These are phyloP conservation scores for Halictus ligatus DNA, from an alignment of 2,888 invertebrate species.

Conservation along the genomic window DNA sequence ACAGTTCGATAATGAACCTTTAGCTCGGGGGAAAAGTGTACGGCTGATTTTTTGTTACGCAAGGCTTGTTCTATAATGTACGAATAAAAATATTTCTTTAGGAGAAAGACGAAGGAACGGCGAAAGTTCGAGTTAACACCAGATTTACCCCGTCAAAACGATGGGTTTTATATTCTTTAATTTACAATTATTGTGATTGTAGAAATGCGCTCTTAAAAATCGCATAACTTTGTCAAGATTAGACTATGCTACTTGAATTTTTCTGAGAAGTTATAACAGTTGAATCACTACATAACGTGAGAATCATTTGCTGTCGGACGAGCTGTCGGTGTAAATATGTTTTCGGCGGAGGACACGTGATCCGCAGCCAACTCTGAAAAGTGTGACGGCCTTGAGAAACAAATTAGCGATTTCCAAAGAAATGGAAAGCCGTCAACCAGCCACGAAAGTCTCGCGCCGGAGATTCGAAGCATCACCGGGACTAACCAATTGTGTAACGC, in stretches of 20 bases:
- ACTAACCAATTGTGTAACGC: conserved; percentile 75
- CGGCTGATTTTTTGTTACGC: too few species aligned
- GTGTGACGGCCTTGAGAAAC: conserved; percentile 63
- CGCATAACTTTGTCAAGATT: too few species aligned
- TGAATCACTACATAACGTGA: too few species aligned
- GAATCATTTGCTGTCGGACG: neutral
- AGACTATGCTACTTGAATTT: too few species aligned
- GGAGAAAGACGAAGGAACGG: too few species aligned
- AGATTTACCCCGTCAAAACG: too few species aligned
- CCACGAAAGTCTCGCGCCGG: conserved; percentile 55
- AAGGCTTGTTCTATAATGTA: neutral
- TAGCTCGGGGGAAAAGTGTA: too few species aligned
- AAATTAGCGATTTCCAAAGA: conserved; percentile 65
- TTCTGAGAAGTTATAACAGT: too few species aligned
- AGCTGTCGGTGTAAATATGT: neutral
- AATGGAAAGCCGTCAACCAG: conserved; percentile 62
- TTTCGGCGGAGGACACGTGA: conserved; percentile 21
- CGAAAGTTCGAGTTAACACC: neutral
- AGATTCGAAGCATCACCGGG: conserved; percentile 32
- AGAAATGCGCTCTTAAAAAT: too few species aligned
- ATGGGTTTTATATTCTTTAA: too few species aligned
- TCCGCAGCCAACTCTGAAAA: conserved; percentile 36
- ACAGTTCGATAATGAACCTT: too few species aligned
- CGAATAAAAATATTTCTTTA: neutral
- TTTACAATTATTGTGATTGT: too few species aligned